phyloP scores from a whole-genome alignment of 2,888 invertebrate species.

The Tenthredo notha region DNA sequence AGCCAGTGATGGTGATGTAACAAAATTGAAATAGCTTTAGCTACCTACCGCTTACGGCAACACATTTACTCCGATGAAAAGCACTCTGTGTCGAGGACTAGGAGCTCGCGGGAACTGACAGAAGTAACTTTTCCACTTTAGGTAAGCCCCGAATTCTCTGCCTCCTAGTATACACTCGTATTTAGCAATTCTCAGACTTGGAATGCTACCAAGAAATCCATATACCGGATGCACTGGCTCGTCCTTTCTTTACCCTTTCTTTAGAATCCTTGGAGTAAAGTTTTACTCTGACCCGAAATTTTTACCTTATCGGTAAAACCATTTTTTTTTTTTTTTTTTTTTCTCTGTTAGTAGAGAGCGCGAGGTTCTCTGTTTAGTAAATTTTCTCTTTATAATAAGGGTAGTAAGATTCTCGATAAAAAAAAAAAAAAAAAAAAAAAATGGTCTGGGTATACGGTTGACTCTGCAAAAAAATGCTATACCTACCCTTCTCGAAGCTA shows the following conservation, averaged over 20 bases:
- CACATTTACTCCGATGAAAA: slow-evolving; percentile 70
- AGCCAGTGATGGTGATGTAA: slow-evolving; percentile 75
- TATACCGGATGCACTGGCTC: slow-evolving; percentile 25
- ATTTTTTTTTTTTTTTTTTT: no score
- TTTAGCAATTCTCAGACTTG: slow-evolving; percentile 45
- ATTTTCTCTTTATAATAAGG: background rate
- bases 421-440: no score
- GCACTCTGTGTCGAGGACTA: slow-evolving; percentile 71
- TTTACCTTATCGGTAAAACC: background rate
- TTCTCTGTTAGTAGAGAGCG: background rate
- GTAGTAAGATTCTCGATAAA: background rate
- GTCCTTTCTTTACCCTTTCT: background rate
- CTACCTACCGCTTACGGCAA: slow-evolving; percentile 74
- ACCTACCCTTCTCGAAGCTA: slow-evolving; percentile 15
- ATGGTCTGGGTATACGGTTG: background rate
- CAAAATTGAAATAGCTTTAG: slow-evolving; percentile 74
- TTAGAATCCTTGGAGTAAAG: background rate
- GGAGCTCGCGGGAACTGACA: slow-evolving; percentile 23
- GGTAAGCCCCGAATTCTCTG: slow-evolving; percentile 23
- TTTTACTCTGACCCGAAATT: background rate
- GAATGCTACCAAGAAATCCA: slow-evolving; percentile 50
- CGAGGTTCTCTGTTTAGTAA: background rate
- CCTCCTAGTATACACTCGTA: slow-evolving; percentile 23
- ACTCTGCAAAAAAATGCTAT: slow-evolving; percentile 19
- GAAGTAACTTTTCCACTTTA: slow-evolving; percentile 51